Evolutionary conservation across 2,113 vertebrate genomes (phyloP).

Genomic region (Hiodon alosoides): DNA sequence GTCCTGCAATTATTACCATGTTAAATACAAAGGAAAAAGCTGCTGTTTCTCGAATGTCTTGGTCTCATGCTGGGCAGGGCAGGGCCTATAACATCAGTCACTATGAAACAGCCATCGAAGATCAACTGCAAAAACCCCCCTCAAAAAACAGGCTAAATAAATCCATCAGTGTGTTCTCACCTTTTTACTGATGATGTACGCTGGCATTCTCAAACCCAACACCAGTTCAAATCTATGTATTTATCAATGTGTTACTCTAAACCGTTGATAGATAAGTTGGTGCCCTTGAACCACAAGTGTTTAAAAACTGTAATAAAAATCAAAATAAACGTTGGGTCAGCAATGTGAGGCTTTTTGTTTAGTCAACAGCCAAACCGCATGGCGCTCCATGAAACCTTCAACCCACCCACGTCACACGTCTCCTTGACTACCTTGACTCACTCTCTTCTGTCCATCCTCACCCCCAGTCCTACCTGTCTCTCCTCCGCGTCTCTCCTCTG

Average conservation of each 20-base stretch:
- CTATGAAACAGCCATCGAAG: background rate
- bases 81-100: background rate
- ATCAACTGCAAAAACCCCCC: conserved; percentile 2
- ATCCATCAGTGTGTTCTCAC: conserved; percentile 1
- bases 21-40: conserved; percentile 20
- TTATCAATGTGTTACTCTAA: background rate
- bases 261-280: too few relatives aligned
- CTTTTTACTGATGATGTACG: conserved; percentile 1
- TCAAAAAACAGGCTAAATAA: conserved; percentile 1
- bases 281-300: background rate
- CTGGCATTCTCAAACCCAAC: background rate
- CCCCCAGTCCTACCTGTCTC: too few relatives aligned
- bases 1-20: conserved; percentile 17
- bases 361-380: background rate
- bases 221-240: conserved; percentile 5
- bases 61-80: background rate
- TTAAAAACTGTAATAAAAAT: background rate
- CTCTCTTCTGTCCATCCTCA: too few relatives aligned
- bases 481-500: too few relatives aligned
- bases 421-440: too few relatives aligned
- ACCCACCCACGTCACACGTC: too few relatives aligned
- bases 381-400: background rate
- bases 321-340: background rate
- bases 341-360: background rate
- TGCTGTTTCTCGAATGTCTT: conserved; percentile 15